Percentiles rank a stretch among this genome's conserved stretches.
Evolutionary conservation across 2,888 invertebrate species (phyloP).

Genomic region (Tenthredo livida): DNA sequence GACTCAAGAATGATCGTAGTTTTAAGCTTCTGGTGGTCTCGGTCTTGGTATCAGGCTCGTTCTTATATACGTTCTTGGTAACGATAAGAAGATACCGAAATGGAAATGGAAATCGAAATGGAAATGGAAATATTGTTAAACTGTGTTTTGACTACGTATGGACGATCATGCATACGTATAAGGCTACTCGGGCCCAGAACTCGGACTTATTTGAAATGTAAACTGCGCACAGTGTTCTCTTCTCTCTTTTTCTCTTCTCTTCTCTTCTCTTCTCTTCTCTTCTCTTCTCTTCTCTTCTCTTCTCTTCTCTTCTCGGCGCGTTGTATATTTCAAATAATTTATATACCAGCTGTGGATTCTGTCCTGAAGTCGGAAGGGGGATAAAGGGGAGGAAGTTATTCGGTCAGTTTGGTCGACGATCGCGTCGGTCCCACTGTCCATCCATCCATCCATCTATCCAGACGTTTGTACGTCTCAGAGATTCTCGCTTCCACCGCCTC

Average conservation of each 20-base stretch:
- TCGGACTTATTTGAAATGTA: conserved; percentile 76
- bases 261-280: too few species aligned
- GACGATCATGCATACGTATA: conserved; percentile 35
- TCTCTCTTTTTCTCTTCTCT: conserved; percentile 46
- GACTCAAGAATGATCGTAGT: not conserved
- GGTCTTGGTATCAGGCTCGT: not conserved
- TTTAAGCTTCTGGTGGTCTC: not conserved
- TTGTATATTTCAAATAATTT: conserved; percentile 69
- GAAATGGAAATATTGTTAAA: conserved; percentile 15
- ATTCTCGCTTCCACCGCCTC: conserved; percentile 23
- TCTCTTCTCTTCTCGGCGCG: conserved; percentile 44
- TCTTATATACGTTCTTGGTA: not conserved
- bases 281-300: conserved; percentile 42
- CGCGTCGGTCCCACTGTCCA: conserved; percentile 57
- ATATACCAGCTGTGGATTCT: conserved; percentile 59
- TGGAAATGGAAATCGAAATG: not conserved
- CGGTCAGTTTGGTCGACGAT: conserved; percentile 66
- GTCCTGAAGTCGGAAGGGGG: not conserved
- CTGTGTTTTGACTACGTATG: conserved; percentile 26
- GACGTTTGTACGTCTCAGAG: conserved; percentile 38
- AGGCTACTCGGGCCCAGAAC: conserved; percentile 3
- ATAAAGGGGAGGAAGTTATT: conserved; percentile 62
- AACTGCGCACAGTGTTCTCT: conserved; percentile 63
- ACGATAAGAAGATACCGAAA: not conserved
- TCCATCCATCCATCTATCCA: conserved; percentile 45